Evolutionary conservation across 2,797 vertebrate genomes (phyloP).

Genomic region (Tragopan temminckii): DNA sequence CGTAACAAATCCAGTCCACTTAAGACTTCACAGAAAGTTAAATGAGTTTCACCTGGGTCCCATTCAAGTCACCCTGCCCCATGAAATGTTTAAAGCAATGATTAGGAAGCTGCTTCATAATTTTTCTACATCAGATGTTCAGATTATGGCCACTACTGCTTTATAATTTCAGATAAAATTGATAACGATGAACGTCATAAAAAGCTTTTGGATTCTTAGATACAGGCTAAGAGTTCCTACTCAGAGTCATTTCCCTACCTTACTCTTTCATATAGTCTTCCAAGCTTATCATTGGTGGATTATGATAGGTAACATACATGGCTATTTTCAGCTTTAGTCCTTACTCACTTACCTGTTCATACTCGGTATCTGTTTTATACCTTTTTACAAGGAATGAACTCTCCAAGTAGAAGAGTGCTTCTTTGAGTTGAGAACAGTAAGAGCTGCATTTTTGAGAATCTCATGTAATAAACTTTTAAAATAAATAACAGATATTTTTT

Average conservation of each 20-base stretch:
- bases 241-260: neutral
- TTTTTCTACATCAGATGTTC: neutral
- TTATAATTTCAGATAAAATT: neutral
- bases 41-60: neutral
- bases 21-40: neutral
- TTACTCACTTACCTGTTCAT: neutral
- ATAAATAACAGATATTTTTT: neutral
- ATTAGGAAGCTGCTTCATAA: neutral
- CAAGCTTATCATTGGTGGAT: neutral
- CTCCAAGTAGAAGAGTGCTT: neutral
- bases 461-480: neutral
- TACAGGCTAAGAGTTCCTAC: neutral
- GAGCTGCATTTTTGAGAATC: neutral
- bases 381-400: neutral
- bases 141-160: neutral
- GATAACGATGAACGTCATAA: neutral
- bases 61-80: neutral
- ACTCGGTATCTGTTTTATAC: neutral
- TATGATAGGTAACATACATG: neutral
- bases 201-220: neutral
- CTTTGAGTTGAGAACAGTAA: neutral
- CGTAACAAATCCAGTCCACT: neutral
- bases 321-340: neutral
- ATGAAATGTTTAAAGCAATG: neutral
- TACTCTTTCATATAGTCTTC: neutral